Percentiles rank a stretch among this genome's conserved stretches.
These are phyloP conservation scores for Melanocharis versteri DNA, from an alignment of 2,113 vertebrate genomes.

Conservation along the genomic window DNA sequence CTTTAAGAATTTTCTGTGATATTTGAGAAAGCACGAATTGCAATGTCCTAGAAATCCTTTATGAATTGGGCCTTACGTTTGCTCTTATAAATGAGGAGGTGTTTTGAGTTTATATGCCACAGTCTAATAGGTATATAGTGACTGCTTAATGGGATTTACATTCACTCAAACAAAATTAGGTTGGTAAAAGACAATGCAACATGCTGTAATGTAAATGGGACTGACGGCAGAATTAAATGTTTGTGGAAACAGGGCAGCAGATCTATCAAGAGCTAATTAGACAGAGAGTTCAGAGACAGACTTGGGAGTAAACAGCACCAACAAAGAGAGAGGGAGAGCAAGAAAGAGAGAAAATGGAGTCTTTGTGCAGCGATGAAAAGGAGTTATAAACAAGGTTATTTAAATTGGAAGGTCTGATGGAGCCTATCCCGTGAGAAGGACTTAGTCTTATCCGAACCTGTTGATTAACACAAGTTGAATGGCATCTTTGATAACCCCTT, in stretches of 20 bases:
- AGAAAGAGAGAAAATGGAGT: constrained; percentile 52
- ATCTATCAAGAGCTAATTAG: constrained; percentile 86
- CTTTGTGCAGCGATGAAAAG: constrained; percentile 69
- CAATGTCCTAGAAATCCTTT: constrained; percentile 62
- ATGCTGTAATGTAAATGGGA: constrained; percentile 77
- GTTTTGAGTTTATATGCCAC: constrained; percentile 69
- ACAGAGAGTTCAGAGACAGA: constrained; percentile 74
- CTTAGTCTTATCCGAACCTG: constrained; percentile 51
- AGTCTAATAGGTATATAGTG: constrained; percentile 76
- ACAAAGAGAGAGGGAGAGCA: constrained; percentile 65
- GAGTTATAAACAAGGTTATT: constrained; percentile 68
- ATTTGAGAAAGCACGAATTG: constrained; percentile 51
- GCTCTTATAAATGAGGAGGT: constrained; percentile 59
- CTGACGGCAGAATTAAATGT: constrained; percentile 81
- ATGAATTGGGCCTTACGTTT: constrained; percentile 66
- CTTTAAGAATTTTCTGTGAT: constrained; percentile 37
- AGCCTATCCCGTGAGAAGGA: constrained; percentile 60
- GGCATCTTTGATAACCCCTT: constrained; percentile 51
- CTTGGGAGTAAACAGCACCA: constrained; percentile 74
- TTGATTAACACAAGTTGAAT: constrained; percentile 53
- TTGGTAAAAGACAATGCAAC: constrained; percentile 79
- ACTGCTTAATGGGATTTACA: constrained; percentile 84
- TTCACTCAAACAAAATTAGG: constrained; percentile 81
- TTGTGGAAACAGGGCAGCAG: constrained; percentile 80
- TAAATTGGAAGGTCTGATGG: constrained; percentile 68